Evolutionary conservation across 1,140 invertebrate genomes (phyloP).

Genomic region (Hyposmocoma kahamanoa): DNA sequence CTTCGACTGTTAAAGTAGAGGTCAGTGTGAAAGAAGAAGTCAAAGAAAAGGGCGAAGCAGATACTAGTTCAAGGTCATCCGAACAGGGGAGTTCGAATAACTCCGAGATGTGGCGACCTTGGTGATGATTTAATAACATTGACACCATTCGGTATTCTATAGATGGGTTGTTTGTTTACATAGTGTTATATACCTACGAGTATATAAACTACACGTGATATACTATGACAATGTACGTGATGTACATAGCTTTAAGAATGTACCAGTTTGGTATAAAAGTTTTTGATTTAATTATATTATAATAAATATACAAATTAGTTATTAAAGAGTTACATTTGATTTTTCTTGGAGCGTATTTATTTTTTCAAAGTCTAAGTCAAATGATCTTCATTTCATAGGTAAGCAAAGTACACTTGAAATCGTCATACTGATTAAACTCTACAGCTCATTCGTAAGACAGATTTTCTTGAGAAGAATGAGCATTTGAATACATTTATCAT

Average conservation of each 20-base stretch:
- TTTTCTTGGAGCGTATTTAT: too few species aligned
- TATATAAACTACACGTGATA: background rate
- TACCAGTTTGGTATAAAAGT: slow-evolving; percentile 3
- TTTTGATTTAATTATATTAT: slow-evolving; percentile 5
- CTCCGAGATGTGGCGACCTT: slow-evolving; percentile 60
- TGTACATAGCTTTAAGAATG: slow-evolving; percentile 11
- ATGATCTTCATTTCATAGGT: too few species aligned
- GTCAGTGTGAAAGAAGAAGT: slow-evolving; percentile 11
- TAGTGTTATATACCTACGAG: too few species aligned
- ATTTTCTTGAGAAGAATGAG: too few species aligned
- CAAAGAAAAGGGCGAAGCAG: slow-evolving; percentile 32
- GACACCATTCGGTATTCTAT: too few species aligned
- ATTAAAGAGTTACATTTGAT: slow-evolving; percentile 2
- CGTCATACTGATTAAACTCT: too few species aligned
- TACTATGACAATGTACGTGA: background rate
- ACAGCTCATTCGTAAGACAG: too few species aligned
- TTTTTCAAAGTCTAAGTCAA: too few species aligned
- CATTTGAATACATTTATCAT: too few species aligned
- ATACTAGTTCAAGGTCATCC: slow-evolving; percentile 47
- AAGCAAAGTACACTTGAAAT: too few species aligned
- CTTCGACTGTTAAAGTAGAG: slow-evolving; percentile 17
- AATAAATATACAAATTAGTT: slow-evolving; percentile 6
- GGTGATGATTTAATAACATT: too few species aligned
- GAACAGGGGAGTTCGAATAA: slow-evolving; percentile 39
- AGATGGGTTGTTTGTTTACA: too few species aligned